A percentile compares a stretch with the other conserved stretches of the same genome.
These are phyloP conservation scores for Ctenochaetus hawaiiensis DNA, from an alignment of 2,797 vertebrate genomes.

Conservation along the genomic window DNA sequence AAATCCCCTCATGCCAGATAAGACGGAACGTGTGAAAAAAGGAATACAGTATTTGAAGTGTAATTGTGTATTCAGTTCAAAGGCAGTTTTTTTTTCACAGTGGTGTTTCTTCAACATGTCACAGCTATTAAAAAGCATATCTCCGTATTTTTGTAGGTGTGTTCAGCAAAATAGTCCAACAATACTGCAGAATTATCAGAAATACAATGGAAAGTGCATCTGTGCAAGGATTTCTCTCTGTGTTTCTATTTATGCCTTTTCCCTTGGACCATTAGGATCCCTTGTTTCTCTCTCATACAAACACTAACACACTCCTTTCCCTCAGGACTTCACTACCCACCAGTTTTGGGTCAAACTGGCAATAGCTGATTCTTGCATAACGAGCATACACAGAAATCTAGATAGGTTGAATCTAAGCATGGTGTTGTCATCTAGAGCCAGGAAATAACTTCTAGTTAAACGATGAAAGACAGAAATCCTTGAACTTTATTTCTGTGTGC, in stretches of 20 bases:
- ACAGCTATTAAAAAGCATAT: conserved; percentile 4
- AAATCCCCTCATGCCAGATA: conserved; percentile 23
- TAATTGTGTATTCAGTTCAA: conserved; percentile 27
- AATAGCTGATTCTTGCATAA: conserved; percentile 37
- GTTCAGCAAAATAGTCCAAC: not conserved
- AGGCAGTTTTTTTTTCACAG: not conserved
- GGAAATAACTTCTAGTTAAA: conserved; percentile 5
- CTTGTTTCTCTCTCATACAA: not conserved
- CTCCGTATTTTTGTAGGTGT: not conserved
- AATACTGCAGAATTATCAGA: not conserved
- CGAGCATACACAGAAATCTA: not conserved
- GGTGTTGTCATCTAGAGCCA: not conserved
- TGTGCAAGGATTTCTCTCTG: not conserved
- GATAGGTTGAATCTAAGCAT: not conserved
- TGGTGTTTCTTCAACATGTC: conserved; percentile 3
- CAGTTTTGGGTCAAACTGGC: conserved; percentile 33
- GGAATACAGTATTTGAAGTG: conserved; percentile 2
- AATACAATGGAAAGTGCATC: conserved; percentile 23
- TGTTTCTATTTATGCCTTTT: not conserved
- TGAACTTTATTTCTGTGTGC: not conserved
- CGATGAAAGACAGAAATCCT: not conserved
- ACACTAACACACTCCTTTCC: not conserved
- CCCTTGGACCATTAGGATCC: conserved; percentile 2
- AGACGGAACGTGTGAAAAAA: conserved; percentile 25
- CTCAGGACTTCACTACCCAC: conserved; percentile 28